Evolutionary conservation across 2,888 invertebrate species (phyloP).

Genomic region (Cephus pygmeus): DNA sequence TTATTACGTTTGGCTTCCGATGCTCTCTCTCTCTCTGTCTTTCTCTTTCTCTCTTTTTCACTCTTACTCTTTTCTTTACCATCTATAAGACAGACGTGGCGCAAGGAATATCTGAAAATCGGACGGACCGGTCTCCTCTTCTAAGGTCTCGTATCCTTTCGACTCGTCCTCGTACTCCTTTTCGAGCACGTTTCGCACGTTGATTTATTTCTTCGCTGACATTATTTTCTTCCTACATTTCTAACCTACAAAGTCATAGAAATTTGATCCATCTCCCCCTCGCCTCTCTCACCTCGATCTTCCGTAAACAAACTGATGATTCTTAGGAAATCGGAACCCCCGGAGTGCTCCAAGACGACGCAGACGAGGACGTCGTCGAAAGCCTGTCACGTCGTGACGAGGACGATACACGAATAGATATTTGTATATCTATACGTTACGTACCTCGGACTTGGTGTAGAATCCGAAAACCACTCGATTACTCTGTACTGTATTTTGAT

Average conservation of each 20-base stretch:
- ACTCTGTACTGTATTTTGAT: not conserved
- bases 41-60: too few species aligned
- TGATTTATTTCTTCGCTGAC: not conserved
- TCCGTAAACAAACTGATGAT: not conserved
- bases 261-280: not conserved
- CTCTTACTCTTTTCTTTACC: not conserved
- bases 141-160: not conserved
- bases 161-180: not conserved
- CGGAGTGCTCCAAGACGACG: not conserved
- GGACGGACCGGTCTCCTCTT: not conserved
- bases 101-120: not conserved
- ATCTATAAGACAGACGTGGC: not conserved
- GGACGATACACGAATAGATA: not conserved
- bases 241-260: too few species aligned
- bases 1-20: too few species aligned
- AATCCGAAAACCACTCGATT: not conserved
- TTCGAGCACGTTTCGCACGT: not conserved
- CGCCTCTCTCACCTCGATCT: not conserved
- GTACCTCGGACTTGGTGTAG: not conserved
- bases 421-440: not conserved
- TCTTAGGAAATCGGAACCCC: not conserved
- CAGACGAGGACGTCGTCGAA: not conserved
- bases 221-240: not conserved
- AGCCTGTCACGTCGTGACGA: not conserved
- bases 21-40: too few species aligned